Conservation (phyloP, 1,140 invertebrate species). For the Probaryconus sp. region DNA sequence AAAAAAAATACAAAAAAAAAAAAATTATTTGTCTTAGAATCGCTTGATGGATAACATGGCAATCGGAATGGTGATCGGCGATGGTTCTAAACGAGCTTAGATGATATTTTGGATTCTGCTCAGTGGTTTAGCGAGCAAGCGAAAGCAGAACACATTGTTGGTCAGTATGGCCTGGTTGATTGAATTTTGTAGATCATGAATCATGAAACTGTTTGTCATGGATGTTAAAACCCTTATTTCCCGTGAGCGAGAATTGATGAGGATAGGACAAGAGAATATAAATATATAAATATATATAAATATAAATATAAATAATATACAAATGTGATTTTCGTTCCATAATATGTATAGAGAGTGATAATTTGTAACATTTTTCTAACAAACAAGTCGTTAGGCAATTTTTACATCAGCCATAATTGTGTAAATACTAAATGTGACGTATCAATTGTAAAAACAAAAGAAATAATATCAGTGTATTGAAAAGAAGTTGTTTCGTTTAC, state of each 20-base stretch:
- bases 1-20: constrained; percentile 42
- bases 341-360: constrained; percentile 59
- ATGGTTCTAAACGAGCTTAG: constrained; percentile 64
- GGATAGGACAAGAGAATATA: constrained; percentile 40
- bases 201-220: constrained; percentile 62
- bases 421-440: constrained; percentile 60
- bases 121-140: constrained; percentile 49
- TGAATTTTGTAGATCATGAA: constrained; percentile 59
- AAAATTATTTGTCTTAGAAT: constrained; percentile 63
- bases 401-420: constrained; percentile 62
- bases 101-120: constrained; percentile 53
- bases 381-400: constrained; percentile 58
- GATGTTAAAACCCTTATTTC: constrained; percentile 49
- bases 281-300: constrained; percentile 32
- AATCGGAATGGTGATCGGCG: constrained; percentile 53
- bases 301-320: constrained; percentile 21
- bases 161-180: constrained; percentile 56
- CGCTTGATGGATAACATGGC: constrained; percentile 60
- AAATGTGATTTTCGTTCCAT: constrained; percentile 52
- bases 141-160: constrained; percentile 56
- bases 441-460: constrained; percentile 61
- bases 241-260: constrained; percentile 28
- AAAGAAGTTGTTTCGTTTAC: constrained; percentile 33
- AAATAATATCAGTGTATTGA: constrained; percentile 39
- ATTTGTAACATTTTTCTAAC: constrained; percentile 63